Base-by-base conservation (phyloP, 2,113 vertebrate species). In the Chionodraco myersi region DNA sequence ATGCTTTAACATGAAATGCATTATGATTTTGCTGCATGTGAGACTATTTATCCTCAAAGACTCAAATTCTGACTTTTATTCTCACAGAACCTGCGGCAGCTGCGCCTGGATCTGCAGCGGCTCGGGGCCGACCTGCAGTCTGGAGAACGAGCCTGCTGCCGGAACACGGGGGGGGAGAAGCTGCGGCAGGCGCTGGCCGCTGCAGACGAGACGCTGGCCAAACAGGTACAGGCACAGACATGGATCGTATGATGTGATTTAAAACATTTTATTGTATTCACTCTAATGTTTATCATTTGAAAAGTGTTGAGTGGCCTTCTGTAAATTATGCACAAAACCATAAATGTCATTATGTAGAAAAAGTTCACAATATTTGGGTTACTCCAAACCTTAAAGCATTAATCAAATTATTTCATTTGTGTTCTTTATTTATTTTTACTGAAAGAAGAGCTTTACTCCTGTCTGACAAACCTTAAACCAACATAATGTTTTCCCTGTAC, bases 141-240 rank as follows among this genome's bases (percentile, higher is more conserved):
- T 18, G 96, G 96, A 12, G 97, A 97, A 88, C 91, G 97, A 69
- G 97, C 97, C 0, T 99, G 98, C 83, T 99, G 98, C 82, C 96
- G 96, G 79, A 97, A 96, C 79, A 99, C 98, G 0, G 95, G 95
- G 5, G 98, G 96, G 23, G 96, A 96, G 44, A 95, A 89, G 62
- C 96, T 99, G 59, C 95, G 97, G 0, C 95, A 96, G 34, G 92
- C 95, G 2, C 93, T 99, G 36, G 72, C 76, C 4, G 88, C 45
- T 0, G 98, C 97, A 26, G 96, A 99, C 79, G 95, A 95, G 26
- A 98, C 95, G 45, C 92, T 99, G 18, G 83, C 85, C 51, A 97
- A 96, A 94, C 98, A 99, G 97, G 98, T 96, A 96, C 66, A 45
- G 10, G 53, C 30, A 15, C 36, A 56, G 4, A 16, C 14, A 13